These are phyloP conservation scores for Bambusicola thoracicus DNA, from an alignment of 2,113 vertebrate species.

Conservation along the genomic window DNA sequence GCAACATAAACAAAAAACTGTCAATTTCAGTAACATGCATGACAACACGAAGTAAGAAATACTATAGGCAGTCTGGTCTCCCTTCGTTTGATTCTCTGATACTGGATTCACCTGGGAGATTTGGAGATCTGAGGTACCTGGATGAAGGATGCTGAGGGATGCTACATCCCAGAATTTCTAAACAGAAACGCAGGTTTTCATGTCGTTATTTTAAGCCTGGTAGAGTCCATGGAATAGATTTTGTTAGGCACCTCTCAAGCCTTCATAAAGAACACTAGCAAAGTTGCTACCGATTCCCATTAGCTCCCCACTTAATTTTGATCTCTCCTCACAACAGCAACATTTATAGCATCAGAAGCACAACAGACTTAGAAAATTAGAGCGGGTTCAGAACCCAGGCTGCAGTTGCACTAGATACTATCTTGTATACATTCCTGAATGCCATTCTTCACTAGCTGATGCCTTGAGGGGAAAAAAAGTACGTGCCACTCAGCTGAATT, in stretches of 20 bases:
- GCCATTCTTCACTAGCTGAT: background rate
- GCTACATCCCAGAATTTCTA: background rate
- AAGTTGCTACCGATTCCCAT: background rate
- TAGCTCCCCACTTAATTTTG: background rate
- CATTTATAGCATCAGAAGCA: background rate
- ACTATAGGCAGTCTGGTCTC: background rate
- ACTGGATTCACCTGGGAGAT: background rate
- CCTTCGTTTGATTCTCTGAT: background rate
- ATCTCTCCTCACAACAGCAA: background rate
- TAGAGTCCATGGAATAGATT: background rate
- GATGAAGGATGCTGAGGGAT: background rate
- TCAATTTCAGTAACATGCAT: background rate
- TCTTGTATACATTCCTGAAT: background rate
- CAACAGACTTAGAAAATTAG: background rate
- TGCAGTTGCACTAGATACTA: background rate
- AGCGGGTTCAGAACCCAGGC: background rate
- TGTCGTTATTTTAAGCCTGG: background rate
- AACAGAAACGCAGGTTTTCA: background rate
- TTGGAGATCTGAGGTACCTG: background rate
- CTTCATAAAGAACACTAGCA: background rate
- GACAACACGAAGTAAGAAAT: background rate
- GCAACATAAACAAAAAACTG: background rate
- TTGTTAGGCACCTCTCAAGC: background rate
- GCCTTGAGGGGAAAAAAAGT: background rate
- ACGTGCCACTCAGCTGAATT: background rate